These are phyloP conservation scores for Cynodonichthys magdalenae DNA, from an alignment of 2,797 vertebrate species.

Conservation along the genomic window DNA sequence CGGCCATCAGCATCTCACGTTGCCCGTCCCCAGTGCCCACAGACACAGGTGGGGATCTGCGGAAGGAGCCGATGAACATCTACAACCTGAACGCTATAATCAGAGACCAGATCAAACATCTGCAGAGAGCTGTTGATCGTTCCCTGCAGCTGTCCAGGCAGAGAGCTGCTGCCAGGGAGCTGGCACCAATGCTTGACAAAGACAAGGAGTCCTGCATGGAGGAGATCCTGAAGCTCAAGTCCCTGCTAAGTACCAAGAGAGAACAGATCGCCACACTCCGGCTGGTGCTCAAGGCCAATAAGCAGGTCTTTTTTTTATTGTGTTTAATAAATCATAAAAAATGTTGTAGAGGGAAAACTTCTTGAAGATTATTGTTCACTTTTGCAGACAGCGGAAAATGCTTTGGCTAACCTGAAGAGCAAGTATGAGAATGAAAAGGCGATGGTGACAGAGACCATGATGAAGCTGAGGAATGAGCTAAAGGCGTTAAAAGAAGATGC, in stretches of 20 bases:
- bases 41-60: slow-evolving; percentile 89
- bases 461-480: slow-evolving; percentile 95
- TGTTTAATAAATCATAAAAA: too few species aligned
- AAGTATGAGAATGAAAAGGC: slow-evolving; percentile 98
- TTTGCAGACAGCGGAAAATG: slow-evolving; percentile 92
- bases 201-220: slow-evolving; percentile 98
- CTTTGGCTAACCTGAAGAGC: slow-evolving; percentile 96
- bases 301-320: slow-evolving; percentile 84
- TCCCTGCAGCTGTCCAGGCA: slow-evolving; percentile 95
- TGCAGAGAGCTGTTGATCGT: slow-evolving; percentile 96
- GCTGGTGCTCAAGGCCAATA: slow-evolving; percentile 97
- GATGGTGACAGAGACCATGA: slow-evolving; percentile 99
- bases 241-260: slow-evolving; percentile 95
- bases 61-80: slow-evolving; percentile 99
- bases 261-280: slow-evolving; percentile 97
- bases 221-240: slow-evolving; percentile 97
- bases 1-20: slow-evolving; percentile 82
- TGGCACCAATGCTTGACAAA: slow-evolving; percentile 93
- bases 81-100: slow-evolving; percentile 99
- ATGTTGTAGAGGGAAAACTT: neutral
- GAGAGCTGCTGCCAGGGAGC: slow-evolving; percentile 90
- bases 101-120: slow-evolving; percentile 97
- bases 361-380: neutral
- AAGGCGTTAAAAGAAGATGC: slow-evolving; percentile 99
- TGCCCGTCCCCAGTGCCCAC: slow-evolving; percentile 84